A percentile compares a stretch with the other conserved stretches of the same genome.
Evolutionary conservation across 92 coral and sea anemone species (phyloP).

Genomic region (Plumapathes pennacea): DNA sequence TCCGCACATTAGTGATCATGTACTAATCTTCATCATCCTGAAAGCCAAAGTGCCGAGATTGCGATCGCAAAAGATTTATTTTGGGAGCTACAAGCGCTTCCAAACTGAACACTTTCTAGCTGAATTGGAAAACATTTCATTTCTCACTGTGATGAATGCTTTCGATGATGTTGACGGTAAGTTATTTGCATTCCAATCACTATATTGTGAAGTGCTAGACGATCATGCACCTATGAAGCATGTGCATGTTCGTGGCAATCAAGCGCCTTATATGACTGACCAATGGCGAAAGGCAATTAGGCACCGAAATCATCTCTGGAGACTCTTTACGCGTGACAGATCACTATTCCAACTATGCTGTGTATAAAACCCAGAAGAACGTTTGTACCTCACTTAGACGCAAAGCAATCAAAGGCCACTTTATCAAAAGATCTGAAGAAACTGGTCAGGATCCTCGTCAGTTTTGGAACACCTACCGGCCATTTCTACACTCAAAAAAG

Average conservation of each 20-base stretch:
- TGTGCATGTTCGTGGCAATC: slow-evolving; percentile 36
- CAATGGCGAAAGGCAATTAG: neutral
- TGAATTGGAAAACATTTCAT: slow-evolving; percentile 32
- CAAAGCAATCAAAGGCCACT: neutral
- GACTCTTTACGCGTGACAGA: no score
- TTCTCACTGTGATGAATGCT: slow-evolving; percentile 36
- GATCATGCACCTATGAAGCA: slow-evolving; percentile 32
- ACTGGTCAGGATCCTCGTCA: neutral
- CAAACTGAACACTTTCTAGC: slow-evolving; percentile 5
- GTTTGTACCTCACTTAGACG: neutral
- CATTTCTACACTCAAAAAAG: neutral
- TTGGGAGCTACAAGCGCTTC: slow-evolving; percentile 21
- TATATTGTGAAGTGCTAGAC: slow-evolving; percentile 24
- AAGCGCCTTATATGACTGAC: slow-evolving; percentile 5
- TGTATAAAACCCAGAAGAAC: neutral
- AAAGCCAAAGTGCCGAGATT: slow-evolving; percentile 18
- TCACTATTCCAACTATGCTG: neutral
- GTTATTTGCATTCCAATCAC: slow-evolving; percentile 44
- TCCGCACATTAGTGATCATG: slow-evolving; percentile 41
- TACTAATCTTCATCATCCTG: slow-evolving; percentile 22
- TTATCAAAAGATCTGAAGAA: neutral
- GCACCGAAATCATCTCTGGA: slow-evolving; percentile 1
- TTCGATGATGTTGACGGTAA: slow-evolving; percentile 60
- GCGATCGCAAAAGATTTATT: slow-evolving; percentile 31
- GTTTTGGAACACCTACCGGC: slow-evolving; percentile 3